Evolutionary conservation across 2,888 invertebrate species (phyloP).

Genomic region (Ferdinandea cuprea): DNA sequence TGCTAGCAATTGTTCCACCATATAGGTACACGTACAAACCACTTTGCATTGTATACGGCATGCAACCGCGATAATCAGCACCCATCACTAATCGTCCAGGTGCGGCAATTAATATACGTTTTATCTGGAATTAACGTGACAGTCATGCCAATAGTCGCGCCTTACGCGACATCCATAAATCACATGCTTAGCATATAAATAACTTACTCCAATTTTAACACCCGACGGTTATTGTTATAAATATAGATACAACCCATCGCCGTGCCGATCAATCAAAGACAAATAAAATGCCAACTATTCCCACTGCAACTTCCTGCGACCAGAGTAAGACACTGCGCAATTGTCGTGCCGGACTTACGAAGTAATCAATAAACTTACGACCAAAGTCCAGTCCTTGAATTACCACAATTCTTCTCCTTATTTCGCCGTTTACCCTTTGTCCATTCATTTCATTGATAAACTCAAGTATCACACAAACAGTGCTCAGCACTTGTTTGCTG

Average conservation of each 20-base stretch:
- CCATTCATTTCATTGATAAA: conserved; percentile 61
- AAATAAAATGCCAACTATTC: conserved; percentile 69
- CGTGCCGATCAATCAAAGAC: conserved; percentile 68
- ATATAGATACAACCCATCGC: conserved; percentile 57
- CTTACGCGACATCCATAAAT: conserved; percentile 74
- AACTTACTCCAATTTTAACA: conserved; percentile 74
- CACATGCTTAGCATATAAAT: conserved; percentile 64
- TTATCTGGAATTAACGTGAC: conserved; percentile 70
- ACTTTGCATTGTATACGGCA: conserved; percentile 35
- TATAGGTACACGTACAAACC: conserved; percentile 21
- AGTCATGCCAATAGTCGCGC: conserved; percentile 64
- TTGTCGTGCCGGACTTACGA: conserved; percentile 71
- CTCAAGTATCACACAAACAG: conserved; percentile 53
- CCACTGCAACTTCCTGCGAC: conserved; percentile 68
- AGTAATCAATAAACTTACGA: conserved; percentile 68
- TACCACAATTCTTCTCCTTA: conserved; percentile 43
- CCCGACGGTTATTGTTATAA: conserved; percentile 57
- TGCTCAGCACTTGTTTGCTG: conserved; percentile 62
- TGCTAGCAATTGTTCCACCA: conserved; percentile 52
- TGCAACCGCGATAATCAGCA: conserved; percentile 56
- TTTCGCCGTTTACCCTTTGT: conserved; percentile 3
- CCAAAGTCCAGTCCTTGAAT: conserved; percentile 71
- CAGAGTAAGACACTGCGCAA: conserved; percentile 72
- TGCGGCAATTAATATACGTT: conserved; percentile 75
- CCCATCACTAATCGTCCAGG: conserved; percentile 68